Evolutionary conservation across 2,113 vertebrate genomes (phyloP).

Genomic region (Platichthys flesus): DNA sequence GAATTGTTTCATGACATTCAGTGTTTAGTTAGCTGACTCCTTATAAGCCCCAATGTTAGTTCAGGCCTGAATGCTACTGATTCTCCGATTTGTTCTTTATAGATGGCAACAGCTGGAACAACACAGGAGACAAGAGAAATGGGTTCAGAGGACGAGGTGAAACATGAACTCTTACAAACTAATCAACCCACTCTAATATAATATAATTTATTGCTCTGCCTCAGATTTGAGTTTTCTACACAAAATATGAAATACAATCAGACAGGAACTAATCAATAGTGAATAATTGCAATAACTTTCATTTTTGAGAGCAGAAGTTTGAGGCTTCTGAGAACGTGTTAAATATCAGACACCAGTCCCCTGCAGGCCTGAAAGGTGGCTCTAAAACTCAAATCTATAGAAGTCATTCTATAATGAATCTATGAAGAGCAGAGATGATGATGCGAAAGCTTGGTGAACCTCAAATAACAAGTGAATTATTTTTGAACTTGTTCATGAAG

Average conservation of each 20-base stretch:
- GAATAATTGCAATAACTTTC: too few species aligned
- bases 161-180: neutral
- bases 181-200: neutral
- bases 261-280: too few species aligned
- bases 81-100: neutral
- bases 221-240: neutral
- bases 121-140: conserved; percentile 5
- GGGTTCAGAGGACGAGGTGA: conserved; percentile 73
- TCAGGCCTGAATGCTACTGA: neutral
- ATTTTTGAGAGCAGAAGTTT: too few species aligned
- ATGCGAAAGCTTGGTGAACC: neutral
- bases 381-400: too few species aligned
- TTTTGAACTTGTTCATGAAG: neutral
- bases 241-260: too few species aligned
- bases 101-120: conserved; percentile 32
- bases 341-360: too few species aligned
- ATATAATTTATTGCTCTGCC: neutral
- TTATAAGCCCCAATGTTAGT: neutral
- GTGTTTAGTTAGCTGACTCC: too few species aligned
- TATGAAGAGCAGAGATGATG: neutral
- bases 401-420: too few species aligned
- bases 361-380: neutral
- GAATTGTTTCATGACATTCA: too few species aligned
- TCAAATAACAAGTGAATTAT: neutral
- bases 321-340: too few species aligned